phyloP scores from a whole-genome alignment of 2,888 invertebrate genomes.

The Ormia ochracea region DNA sequence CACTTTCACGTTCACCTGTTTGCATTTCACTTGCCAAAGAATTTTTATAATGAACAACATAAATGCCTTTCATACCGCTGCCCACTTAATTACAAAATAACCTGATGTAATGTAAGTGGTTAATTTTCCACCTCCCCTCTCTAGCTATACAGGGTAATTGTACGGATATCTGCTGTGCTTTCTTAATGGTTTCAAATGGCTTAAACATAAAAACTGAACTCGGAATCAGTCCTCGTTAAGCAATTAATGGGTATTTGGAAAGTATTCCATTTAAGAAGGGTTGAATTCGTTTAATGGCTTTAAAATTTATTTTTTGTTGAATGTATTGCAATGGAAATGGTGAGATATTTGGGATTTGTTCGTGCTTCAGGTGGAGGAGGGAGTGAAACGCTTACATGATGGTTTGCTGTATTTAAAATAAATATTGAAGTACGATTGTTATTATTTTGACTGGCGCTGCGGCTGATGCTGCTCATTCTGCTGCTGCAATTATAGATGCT shows the following conservation, averaged over 20 bases:
- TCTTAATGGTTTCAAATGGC: background rate
- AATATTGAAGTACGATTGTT: constrained; percentile 61
- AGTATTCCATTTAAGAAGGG: background rate
- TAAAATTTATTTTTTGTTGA: background rate
- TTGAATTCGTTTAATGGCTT: background rate
- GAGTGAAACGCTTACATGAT: constrained; percentile 42
- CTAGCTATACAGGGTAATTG: too few species aligned
- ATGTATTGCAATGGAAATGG: background rate
- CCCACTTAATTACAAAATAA: too few species aligned
- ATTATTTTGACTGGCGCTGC: constrained; percentile 38
- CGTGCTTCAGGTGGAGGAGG: background rate
- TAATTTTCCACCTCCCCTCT: too few species aligned
- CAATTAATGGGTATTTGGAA: background rate
- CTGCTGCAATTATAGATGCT: constrained; percentile 3
- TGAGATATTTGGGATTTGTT: background rate
- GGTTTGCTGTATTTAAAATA: constrained; percentile 55
- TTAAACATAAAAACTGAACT: background rate
- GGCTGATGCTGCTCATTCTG: background rate
- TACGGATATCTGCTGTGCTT: too few species aligned
- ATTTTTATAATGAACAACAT: too few species aligned
- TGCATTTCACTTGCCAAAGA: too few species aligned
- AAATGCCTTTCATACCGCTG: too few species aligned
- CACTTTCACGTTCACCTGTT: too few species aligned
- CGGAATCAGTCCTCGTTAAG: background rate
- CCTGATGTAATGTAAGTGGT: too few species aligned